Conservation (phyloP, 2,113 vertebrate genomes). For the Clinocottus analis region DNA sequence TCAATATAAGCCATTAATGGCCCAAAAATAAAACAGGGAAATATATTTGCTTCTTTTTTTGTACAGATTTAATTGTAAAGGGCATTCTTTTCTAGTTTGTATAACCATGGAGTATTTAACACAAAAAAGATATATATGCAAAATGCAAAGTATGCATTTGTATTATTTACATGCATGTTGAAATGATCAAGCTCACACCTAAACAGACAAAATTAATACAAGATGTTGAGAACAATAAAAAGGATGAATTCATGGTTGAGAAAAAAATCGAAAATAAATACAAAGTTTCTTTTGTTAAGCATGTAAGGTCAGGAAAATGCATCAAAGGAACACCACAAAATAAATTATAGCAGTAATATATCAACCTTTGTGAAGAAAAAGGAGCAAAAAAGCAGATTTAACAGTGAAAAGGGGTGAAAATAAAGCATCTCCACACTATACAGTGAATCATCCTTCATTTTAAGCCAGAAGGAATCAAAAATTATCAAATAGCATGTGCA, state of each 20-base stretch:
- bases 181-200: constrained; percentile 37
- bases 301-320: constrained; percentile 41
- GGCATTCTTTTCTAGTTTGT: constrained; percentile 10
- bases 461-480: constrained; percentile 89
- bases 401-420: constrained; percentile 75
- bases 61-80: not conserved
- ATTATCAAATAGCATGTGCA: constrained; percentile 90
- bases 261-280: constrained; percentile 49
- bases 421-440: constrained; percentile 76
- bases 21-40: constrained; percentile 13
- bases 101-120: constrained; percentile 4
- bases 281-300: constrained; percentile 43
- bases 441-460: constrained; percentile 83
- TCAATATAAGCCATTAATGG: constrained; percentile 1
- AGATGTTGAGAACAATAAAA: constrained; percentile 30
- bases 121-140: constrained; percentile 4
- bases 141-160: constrained; percentile 36
- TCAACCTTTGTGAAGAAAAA: constrained; percentile 76
- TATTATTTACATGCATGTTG: constrained; percentile 43
- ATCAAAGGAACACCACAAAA: constrained; percentile 63
- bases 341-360: constrained; percentile 63
- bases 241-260: constrained; percentile 17
- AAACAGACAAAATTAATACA: constrained; percentile 7
- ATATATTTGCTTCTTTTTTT: constrained; percentile 29
- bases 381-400: constrained; percentile 66